Base-by-base conservation (phyloP, 2,888 invertebrate species). In the Xestia rhomboidea region DNA sequence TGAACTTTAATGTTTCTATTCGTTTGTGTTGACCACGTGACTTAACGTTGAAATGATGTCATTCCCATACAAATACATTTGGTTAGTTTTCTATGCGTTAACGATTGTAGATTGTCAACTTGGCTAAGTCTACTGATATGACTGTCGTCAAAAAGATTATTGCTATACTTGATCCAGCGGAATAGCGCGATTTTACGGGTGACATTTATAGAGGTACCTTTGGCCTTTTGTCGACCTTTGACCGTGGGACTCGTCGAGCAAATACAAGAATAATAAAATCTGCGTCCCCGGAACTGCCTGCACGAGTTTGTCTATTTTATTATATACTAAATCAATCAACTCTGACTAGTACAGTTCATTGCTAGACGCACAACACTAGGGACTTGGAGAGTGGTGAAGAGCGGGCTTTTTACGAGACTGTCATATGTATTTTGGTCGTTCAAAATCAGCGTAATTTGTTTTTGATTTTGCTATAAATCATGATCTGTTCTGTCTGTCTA, bases 171-270 rank as follows among this genome's bases (percentile, higher is more conserved):
- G 41, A 30, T n/a, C 30, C n/a, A 10, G 72, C 18, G 46, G 15
- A 2, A 27, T 38, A 27, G 67, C 68, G 8, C 46, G 60, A 69
- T 60, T 54, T 57, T 41, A 30, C 30, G n/a, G 18, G 18, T 64
- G 44, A 18, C 64, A 66, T 30, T 44, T 44, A 11, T 15, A 10
- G 24, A 27, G 21, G 46, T 1, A 67, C 67, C 21, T 41, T 41
- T 64, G 64, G 15, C 64, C 64, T 64, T 64, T n/a, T n/a, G 7
- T 15, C 5, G 63, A 63, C 38, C 38, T 64, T 41, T 64, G 64
- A 64, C 18, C 64, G n/a, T n/a, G n/a, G n/a, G 5, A 8, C 15
- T 64, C 18, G 41, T 64, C 4, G 10, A 60, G 8, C 27, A 8
- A 38, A 27, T 54, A 38, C 34, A 6, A 34, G 11, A n/a, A 68